Conservation (phyloP, 2,888 invertebrate genomes). For the Stramonita haemastoma region DNA sequence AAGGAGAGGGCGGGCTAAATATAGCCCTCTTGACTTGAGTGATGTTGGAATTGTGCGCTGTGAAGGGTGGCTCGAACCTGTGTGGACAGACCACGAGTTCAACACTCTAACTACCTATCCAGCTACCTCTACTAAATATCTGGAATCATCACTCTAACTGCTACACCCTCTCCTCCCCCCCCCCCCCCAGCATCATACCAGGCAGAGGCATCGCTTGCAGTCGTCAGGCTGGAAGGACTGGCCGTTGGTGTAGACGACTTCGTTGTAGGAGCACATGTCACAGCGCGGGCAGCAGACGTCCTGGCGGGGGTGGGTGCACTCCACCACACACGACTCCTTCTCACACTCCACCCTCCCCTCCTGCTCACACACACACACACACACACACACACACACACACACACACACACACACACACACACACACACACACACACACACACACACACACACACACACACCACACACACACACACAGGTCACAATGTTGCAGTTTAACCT, state of each 20-base stretch:
- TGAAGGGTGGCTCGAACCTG: no score
- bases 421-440: background rate
- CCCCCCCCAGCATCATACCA: constrained; percentile 33
- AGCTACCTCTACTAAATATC: no score
- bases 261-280: constrained; percentile 60
- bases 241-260: constrained; percentile 50
- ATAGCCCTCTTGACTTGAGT: no score
- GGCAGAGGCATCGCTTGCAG: constrained; percentile 60
- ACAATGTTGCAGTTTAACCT: background rate
- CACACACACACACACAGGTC: no score
- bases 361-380: constrained; percentile 43
- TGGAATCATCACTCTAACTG: no score
- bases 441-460: background rate
- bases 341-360: constrained; percentile 58
- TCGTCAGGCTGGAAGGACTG: constrained; percentile 56
- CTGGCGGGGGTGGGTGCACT: constrained; percentile 59
- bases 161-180: no score
- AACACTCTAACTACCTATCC: no score
- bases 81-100: no score
- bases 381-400: background rate
- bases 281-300: constrained; percentile 62
- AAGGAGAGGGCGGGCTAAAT: no score
- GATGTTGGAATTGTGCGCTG: no score
- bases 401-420: background rate
- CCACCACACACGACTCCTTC: constrained; percentile 51